phyloP scores from a whole-genome alignment of 2,888 invertebrate genomes.

The Petrolisthes cinctipes region DNA sequence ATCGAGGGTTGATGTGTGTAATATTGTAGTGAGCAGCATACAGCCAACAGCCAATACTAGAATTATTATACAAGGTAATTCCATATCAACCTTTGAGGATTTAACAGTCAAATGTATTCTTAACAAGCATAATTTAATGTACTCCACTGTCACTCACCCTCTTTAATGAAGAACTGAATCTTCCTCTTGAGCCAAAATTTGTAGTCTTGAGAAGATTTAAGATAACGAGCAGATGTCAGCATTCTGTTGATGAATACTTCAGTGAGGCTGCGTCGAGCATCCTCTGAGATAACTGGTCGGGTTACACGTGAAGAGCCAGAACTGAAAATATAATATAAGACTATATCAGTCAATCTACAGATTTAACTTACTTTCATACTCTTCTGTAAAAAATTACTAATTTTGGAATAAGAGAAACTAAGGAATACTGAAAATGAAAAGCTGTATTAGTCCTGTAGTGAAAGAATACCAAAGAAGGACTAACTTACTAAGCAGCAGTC shows the following conservation, averaged over 20 bases:
- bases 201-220: conserved; percentile 56
- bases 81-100: too few relatives aligned
- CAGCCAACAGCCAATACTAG: too few relatives aligned
- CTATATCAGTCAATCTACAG: background rate
- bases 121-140: background rate
- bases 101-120: too few relatives aligned
- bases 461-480: background rate
- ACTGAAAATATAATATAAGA: conserved; percentile 17
- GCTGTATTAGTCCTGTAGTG: background rate
- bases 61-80: background rate
- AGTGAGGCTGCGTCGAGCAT: conserved; percentile 51
- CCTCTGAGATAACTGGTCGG: conserved; percentile 45
- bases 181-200: conserved; percentile 62
- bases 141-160: conserved; percentile 50
- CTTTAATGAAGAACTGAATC: conserved; percentile 62
- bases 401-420: background rate
- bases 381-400: background rate
- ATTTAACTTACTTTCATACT: background rate
- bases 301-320: conserved; percentile 53
- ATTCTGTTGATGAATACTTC: conserved; percentile 63
- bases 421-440: background rate
- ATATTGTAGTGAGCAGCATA: too few relatives aligned
- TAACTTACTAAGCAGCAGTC: conserved; percentile 57
- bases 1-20: too few relatives aligned
- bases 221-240: conserved; percentile 59